Evolutionary conservation across 2,113 vertebrate genomes (phyloP).

Genomic region (Ptilonorhynchus violaceus): DNA sequence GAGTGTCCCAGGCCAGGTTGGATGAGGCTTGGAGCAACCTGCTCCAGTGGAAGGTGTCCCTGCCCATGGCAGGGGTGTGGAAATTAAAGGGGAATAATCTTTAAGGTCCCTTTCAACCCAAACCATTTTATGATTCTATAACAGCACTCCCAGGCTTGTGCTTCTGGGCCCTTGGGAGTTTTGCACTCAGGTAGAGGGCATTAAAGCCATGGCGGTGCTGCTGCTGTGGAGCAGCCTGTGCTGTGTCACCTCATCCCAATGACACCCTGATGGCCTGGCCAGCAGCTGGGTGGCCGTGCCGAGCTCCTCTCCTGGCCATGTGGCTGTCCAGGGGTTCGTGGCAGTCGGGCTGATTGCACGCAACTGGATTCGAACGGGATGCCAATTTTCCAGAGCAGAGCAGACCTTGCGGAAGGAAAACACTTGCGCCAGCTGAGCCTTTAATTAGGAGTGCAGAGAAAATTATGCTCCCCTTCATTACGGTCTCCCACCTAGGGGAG

Average conservation of each 20-base stretch:
- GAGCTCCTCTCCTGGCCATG: background rate
- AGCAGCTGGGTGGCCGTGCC: background rate
- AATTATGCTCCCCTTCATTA: background rate
- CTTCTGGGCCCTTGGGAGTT: background rate
- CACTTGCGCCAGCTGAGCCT: constrained; percentile 19
- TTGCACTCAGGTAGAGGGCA: background rate
- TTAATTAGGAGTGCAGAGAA: constrained; percentile 18
- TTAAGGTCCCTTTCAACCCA: background rate
- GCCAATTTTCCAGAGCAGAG: background rate
- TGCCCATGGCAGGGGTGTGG: background rate
- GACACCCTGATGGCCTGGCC: fast-evolving
- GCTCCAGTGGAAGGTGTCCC: background rate
- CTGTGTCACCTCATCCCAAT: background rate
- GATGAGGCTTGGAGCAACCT: background rate
- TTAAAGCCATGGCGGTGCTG: background rate
- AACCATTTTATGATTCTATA: background rate
- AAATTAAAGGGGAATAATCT: background rate
- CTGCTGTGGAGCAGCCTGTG: fast-evolving
- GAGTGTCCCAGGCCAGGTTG: background rate
- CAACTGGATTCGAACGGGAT: background rate
- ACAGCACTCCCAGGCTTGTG: background rate
- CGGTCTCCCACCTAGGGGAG: background rate
- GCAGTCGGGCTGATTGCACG: background rate
- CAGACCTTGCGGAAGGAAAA: background rate
- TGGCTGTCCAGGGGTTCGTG: background rate